Percentiles rank a stretch among this genome's conserved stretches.
phyloP scores from a whole-genome alignment of 2,113 vertebrate genomes.

The Podiceps cristatus region DNA sequence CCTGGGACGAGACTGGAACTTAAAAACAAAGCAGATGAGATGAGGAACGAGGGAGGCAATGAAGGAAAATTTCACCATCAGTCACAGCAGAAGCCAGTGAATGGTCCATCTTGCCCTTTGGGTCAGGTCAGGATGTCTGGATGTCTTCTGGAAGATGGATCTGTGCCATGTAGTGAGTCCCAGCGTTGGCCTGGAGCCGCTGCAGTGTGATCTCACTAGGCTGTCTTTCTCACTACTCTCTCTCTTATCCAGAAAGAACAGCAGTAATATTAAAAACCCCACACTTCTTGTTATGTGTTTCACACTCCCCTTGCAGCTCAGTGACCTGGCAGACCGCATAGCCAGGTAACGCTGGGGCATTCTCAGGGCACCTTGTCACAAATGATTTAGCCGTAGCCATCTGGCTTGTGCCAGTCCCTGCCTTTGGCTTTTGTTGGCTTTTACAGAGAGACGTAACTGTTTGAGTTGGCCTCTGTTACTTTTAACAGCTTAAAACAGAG shows the following conservation, averaged over 20 bases:
- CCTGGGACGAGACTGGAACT: too few relatives aligned
- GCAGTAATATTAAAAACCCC: not conserved
- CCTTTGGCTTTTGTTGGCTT: not conserved
- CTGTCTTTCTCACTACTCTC: not conserved
- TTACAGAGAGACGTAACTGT: not conserved
- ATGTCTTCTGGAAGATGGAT: not conserved
- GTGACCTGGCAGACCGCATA: not conserved
- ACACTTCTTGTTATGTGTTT: not conserved
- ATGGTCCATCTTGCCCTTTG: not conserved
- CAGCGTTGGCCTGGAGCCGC: not conserved
- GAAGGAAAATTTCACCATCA: not conserved
- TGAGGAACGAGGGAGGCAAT: not conserved
- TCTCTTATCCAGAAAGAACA: not conserved
- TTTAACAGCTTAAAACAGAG: not conserved
- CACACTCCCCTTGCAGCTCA: not conserved
- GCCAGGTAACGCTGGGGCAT: not conserved
- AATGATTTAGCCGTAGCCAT: accelerated
- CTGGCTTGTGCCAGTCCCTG: not conserved
- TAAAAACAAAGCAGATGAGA: not conserved
- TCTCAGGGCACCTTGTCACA: not conserved
- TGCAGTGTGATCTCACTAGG: not conserved
- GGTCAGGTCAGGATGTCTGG: not conserved
- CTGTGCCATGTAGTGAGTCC: not conserved
- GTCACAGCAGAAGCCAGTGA: not conserved
- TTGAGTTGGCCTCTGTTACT: not conserved